Evolutionary conservation across 2,113 vertebrate species (phyloP).

Genomic region (Sinocyclocheilus rhinocerous): DNA sequence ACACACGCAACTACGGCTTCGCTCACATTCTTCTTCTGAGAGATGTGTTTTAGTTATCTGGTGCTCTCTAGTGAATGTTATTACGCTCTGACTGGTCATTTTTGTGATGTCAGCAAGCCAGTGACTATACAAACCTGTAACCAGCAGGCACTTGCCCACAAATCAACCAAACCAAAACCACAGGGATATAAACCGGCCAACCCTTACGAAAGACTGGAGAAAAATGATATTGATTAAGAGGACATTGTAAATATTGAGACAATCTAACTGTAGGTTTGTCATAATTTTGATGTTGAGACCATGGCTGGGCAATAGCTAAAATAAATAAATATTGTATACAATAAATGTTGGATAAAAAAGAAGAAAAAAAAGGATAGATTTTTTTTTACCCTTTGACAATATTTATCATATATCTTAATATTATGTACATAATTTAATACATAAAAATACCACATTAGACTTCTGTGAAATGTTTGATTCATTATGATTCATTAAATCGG

Average conservation of each 20-base stretch:
- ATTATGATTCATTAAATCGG: neutral
- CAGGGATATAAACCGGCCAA: neutral
- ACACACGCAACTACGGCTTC: constrained; percentile 53
- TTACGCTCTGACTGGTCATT: neutral
- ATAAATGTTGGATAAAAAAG: neutral
- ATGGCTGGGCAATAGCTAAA: neutral
- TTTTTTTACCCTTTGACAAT: neutral
- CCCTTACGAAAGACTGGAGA: neutral
- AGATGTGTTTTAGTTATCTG: neutral
- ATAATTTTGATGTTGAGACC: neutral
- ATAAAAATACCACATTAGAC: neutral
- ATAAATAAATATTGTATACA: neutral
- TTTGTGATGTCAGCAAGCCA: constrained; percentile 27
- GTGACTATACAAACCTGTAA: constrained; percentile 3
- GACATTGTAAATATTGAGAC: constrained; percentile 1
- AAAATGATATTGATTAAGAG: neutral
- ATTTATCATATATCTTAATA: neutral
- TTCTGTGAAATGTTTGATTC: neutral
- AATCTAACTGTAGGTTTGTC: neutral
- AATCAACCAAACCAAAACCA: neutral
- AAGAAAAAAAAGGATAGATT: neutral
- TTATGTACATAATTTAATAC: too few relatives aligned
- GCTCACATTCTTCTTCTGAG: constrained; percentile 41
- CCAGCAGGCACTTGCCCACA: neutral
- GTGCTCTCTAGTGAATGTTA: constrained; percentile 8